These are phyloP conservation scores for Epirrhoe tristata DNA, from an alignment of 2,888 invertebrate genomes.

Conservation along the genomic window DNA sequence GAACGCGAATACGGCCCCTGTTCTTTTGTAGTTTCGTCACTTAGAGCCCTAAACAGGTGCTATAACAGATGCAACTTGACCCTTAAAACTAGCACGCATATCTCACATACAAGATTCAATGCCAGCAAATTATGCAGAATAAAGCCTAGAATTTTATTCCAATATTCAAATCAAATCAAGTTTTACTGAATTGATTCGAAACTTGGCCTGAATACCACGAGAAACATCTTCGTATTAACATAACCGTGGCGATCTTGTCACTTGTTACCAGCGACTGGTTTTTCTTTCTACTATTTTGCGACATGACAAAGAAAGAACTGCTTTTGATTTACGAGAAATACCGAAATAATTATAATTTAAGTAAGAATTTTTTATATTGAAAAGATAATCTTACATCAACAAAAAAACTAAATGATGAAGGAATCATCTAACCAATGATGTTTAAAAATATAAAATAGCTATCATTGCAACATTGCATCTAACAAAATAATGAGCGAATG, in stretches of 20 bases:
- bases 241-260: constrained; percentile 4
- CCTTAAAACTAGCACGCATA: constrained; percentile 24
- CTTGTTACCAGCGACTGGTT: neutral
- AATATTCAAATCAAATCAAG: constrained; percentile 36
- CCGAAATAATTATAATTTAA: too few relatives aligned
- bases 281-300: too few relatives aligned
- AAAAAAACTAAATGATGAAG: too few relatives aligned
- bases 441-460: too few relatives aligned
- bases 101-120: constrained; percentile 29
- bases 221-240: constrained; percentile 20
- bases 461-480: too few relatives aligned
- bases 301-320: too few relatives aligned
- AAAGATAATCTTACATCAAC: too few relatives aligned
- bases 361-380: too few relatives aligned
- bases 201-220: constrained; percentile 33
- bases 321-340: too few relatives aligned
- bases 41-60: constrained; percentile 4
- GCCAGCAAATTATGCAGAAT: constrained; percentile 33
- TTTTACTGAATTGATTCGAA: constrained; percentile 30
- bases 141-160: constrained; percentile 33
- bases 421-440: too few relatives aligned
- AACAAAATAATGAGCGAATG: neutral
- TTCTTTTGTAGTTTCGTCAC: neutral
- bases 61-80: constrained; percentile 20
- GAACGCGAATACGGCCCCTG: too few relatives aligned